Evolutionary conservation across 1,140 invertebrate genomes (phyloP), one percentile per base, ranked within the genome.

Genomic region (Heliconius hewitsoni): DNA sequence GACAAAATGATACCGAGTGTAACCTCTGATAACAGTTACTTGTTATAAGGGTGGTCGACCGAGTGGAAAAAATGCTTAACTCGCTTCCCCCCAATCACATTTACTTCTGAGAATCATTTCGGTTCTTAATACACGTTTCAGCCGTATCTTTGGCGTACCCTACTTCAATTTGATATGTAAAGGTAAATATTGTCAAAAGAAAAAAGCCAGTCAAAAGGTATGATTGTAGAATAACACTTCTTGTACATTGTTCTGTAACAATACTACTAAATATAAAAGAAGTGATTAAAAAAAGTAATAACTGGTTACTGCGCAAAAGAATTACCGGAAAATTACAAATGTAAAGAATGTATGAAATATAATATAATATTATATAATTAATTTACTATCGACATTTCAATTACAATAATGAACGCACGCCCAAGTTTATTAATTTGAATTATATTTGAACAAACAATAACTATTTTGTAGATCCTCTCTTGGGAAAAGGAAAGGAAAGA

Each of bases 31-130:
- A 85, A 83, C 80, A 82, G 76, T 85, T 85, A 82, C 78, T 82
- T 79, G 81, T 86, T 87, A 85, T 85, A 85, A 84, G 89, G 87
- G 87, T 88, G 87, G 74, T 82, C 81, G 82, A 71, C 84, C 79
- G 83, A 85, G 83, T 84, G 86, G 85, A 90, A 92, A 88, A 90
- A 90, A 91, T 89, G 85, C 87, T 87, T 87, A 89, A 90, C 84
- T 86, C 87, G 89, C 84, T 87, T 86, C 81, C 83, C 74, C 82
- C 85, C 83, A 87, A 89, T 90, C 90, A 88, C 84, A 89, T 90
- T 89, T 87, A 84, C 85, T 87, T 85, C 70, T 83, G 82, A 85
- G 82, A 86, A 85, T 88, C 81, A 85, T 87, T 86, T 86, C 60
- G 6, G 46, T 73, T 77, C 73, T 74, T 81, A 71, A 80, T 80